These are phyloP conservation scores for Lepetodrilus schrolli DNA, from an alignment of 2,888 invertebrate species.

Conservation along the genomic window DNA sequence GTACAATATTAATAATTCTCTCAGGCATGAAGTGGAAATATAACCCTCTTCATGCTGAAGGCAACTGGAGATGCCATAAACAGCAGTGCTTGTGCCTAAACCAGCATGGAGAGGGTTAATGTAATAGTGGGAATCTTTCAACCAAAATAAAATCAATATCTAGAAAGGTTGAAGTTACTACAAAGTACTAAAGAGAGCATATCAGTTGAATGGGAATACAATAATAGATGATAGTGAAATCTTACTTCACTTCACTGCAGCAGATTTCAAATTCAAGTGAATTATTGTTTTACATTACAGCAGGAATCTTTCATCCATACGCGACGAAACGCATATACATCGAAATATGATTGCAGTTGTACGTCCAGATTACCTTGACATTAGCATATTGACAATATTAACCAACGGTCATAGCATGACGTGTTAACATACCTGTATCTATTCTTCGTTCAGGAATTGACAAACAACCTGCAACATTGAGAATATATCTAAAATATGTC, in stretches of 20 bases:
- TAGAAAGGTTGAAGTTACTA: no score
- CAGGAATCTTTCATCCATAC: neutral
- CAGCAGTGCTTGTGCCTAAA: no score
- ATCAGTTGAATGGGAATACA: no score
- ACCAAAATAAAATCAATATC: no score
- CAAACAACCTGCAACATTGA: constrained; percentile 57
- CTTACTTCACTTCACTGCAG: neutral
- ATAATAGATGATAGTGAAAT: no score
- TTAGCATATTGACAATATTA: no score
- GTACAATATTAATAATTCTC: neutral
- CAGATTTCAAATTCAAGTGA: neutral
- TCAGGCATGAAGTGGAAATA: neutral
- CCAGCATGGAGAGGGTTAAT: no score
- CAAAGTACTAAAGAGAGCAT: no score
- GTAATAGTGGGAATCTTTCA: no score
- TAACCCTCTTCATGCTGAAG: neutral
- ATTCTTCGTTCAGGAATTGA: constrained; percentile 64
- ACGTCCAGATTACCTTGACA: no score
- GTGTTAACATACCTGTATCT: constrained; percentile 57
- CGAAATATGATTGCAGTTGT: no score
- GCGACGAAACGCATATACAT: neutral
- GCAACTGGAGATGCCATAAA: neutral
- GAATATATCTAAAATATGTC: neutral
- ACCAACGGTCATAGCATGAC: neutral
- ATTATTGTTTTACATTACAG: neutral